phyloP scores from a whole-genome alignment of 2,888 invertebrate genomes.

The Drosophila eohydei region DNA sequence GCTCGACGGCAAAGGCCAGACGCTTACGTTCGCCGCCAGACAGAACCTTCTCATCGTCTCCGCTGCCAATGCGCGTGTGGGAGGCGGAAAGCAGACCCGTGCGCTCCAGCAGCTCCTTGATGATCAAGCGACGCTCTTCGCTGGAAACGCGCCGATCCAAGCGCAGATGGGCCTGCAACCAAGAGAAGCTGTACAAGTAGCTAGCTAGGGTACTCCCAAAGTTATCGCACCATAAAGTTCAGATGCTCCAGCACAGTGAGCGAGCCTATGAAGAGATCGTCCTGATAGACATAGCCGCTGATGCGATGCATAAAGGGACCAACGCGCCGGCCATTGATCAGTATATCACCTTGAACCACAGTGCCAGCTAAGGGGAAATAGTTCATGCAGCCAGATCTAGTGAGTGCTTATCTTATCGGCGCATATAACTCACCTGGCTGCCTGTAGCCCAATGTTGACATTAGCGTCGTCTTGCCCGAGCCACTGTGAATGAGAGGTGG shows the following conservation, averaged over 20 bases:
- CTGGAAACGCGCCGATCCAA: slow-evolving; percentile 89
- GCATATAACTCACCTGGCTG: slow-evolving; percentile 87
- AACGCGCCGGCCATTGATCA: slow-evolving; percentile 90
- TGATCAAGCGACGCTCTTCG: slow-evolving; percentile 88
- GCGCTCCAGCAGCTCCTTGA: slow-evolving; percentile 89
- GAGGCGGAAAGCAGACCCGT: slow-evolving; percentile 90
- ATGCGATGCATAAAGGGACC: slow-evolving; percentile 91
- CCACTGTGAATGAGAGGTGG: slow-evolving; percentile 86
- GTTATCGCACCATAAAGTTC: slow-evolving; percentile 89
- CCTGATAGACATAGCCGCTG: slow-evolving; percentile 96
- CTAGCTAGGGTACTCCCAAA: background rate
- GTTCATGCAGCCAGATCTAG: slow-evolving; percentile 1
- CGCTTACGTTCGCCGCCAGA: slow-evolving; percentile 98
- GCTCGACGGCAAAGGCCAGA: slow-evolving; percentile 96
- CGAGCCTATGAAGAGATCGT: slow-evolving; percentile 94
- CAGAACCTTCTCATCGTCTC: slow-evolving; percentile 91
- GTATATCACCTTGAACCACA: slow-evolving; percentile 91
- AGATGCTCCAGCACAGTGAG: slow-evolving; percentile 95
- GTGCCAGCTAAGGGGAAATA: slow-evolving; percentile 87
- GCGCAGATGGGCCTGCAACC: slow-evolving; percentile 90
- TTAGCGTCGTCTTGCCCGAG: slow-evolving; percentile 95
- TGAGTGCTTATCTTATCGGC: slow-evolving; percentile 56
- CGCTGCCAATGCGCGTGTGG: slow-evolving; percentile 91
- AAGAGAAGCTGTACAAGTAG: background rate
- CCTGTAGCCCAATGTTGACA: slow-evolving; percentile 93